Percentiles rank a stretch among this genome's conserved stretches.
Conservation (phyloP, 2,888 invertebrate genomes). For the Meganola albula region DNA sequence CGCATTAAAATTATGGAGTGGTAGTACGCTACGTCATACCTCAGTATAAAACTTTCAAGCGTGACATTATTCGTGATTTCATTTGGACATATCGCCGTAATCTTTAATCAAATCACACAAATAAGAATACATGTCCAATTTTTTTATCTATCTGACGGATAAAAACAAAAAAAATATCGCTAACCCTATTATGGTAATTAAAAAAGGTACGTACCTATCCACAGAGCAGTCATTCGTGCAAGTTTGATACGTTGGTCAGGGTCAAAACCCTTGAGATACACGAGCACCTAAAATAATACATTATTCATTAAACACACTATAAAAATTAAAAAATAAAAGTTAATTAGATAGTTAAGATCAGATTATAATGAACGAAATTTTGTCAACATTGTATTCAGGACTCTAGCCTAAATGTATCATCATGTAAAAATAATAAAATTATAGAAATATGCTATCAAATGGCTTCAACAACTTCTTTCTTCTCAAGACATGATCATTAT, state of each 20-base stretch:
- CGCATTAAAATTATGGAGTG: too few relatives aligned
- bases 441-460: too few relatives aligned
- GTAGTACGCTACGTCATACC: too few relatives aligned
- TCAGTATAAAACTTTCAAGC: too few relatives aligned
- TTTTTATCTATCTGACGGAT: neutral
- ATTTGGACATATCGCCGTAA: too few relatives aligned
- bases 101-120: too few relatives aligned
- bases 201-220: constrained; percentile 83
- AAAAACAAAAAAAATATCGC: too few relatives aligned
- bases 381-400: neutral
- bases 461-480: too few relatives aligned
- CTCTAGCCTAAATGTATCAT: constrained; percentile 2
- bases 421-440: neutral
- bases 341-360: neutral
- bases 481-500: too few relatives aligned
- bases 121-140: neutral
- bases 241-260: constrained; percentile 93
- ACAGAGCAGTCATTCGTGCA: constrained; percentile 95
- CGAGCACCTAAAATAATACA: constrained; percentile 81
- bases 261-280: constrained; percentile 96
- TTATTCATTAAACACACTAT: neutral
- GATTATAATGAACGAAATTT: neutral
- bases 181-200: too few relatives aligned
- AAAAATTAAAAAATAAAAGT: neutral
- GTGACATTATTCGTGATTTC: too few relatives aligned